phyloP scores from a whole-genome alignment of 2,113 vertebrate genomes.

The Ophthalmolycus amberensis region DNA sequence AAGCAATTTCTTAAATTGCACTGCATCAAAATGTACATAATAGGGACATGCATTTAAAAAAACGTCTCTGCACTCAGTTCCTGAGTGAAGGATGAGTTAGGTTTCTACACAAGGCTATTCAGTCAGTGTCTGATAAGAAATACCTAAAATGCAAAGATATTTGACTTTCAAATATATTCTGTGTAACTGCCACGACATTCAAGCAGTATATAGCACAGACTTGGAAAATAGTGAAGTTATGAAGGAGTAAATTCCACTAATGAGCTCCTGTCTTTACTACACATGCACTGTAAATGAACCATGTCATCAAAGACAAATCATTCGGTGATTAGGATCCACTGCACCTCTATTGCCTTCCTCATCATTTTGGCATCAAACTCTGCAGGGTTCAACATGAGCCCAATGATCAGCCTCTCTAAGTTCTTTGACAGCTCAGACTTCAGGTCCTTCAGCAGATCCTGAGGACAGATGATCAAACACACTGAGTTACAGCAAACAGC shows the following conservation, averaged over 20 bases:
- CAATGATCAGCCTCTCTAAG: constrained; percentile 91
- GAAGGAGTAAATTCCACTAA: background rate
- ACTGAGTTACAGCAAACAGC: background rate
- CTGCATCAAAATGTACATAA: background rate
- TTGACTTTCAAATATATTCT: constrained; percentile 40
- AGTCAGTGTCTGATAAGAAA: background rate
- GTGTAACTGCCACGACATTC: background rate
- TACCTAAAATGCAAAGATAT: constrained; percentile 14
- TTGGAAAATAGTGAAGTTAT: background rate
- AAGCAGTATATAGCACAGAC: background rate
- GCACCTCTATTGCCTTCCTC: constrained; percentile 94
- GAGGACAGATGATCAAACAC: background rate
- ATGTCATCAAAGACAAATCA: background rate
- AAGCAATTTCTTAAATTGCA: background rate
- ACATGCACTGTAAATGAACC: background rate
- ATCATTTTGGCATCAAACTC: constrained; percentile 98
- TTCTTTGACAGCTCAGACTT: constrained; percentile 96
- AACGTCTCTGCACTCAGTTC: background rate
- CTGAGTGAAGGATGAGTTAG: constrained; percentile 4
- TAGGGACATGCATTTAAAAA: background rate
- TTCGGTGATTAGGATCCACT: background rate
- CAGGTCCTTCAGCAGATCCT: constrained; percentile 96
- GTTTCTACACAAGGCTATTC: constrained; percentile 11
- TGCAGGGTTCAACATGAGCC: constrained; percentile 92
- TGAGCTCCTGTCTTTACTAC: background rate